Base-by-base conservation (phyloP, 1,140 invertebrate genomes). In the Gonatopus flavifemur region DNA sequence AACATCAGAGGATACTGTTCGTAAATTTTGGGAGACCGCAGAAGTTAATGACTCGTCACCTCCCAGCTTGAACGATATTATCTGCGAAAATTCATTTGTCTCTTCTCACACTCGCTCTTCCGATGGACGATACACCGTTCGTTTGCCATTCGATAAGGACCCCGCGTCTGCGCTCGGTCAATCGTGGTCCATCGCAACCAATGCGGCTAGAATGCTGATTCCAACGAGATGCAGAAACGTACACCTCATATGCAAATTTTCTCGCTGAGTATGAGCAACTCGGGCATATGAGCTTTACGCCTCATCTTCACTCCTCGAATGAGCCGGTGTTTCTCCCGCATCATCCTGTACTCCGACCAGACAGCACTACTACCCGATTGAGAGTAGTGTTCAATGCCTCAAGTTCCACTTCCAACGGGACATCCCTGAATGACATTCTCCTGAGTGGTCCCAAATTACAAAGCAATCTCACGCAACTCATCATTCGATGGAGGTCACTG, bases 301-400 rank as follows among this genome's bases (percentile, higher is more conserved):
- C 32, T 7, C n/a, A 5, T 15, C 4, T 5, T 4, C 9, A 33
- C 7, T n/a, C 15, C 10, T 5, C 7, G 10, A 33, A 33, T 13
- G 9, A 28, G 0, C 3, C 1, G 2, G 0, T 15, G 0, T 39
- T n/a, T 3, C 3, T 30, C 13, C 45, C 35, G 16, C 45, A 48
- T 21, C 45, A 39, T 15, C 2, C 36, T 0, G 45, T 48, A 0
- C 2, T 48, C 6, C 36, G 31, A 12, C 15, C n/a, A 4, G 5
- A 9, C 1, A 31, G 7, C 10, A 0, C 8, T 8, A 24, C 12
- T 0, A 39, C 35, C 3, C 24, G 28, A 6, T 3, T 49, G 1
- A 19, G 37, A 1, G 38, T 49, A 3, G 48, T 50, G 3, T 50
- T 50, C 20, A 25, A 50, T 6, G 48, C 48, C 0, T 50, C 48